Evolutionary conservation across 1,140 invertebrate species (phyloP).

Genomic region (Rhizoglyphus robini): DNA sequence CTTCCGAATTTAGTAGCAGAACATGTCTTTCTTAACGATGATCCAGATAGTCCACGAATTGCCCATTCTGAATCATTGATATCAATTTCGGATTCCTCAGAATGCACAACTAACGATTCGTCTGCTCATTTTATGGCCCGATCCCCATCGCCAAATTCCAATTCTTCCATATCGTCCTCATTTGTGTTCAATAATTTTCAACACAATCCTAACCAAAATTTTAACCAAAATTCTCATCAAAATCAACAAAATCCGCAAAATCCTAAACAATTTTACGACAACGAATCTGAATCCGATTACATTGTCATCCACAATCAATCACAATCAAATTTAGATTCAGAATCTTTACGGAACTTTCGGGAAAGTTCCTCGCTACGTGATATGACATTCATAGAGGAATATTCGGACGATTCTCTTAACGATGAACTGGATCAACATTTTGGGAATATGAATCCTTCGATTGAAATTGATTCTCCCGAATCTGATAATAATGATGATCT

Average conservation of each 20-base stretch:
- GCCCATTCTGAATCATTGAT: not conserved
- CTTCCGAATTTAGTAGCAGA: not conserved
- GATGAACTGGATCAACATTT: not conserved
- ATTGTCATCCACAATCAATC: not conserved
- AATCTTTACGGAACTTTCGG: not conserved
- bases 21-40: not conserved
- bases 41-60: not conserved
- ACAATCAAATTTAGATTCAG: not conserved
- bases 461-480: not conserved
- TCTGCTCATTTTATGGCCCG: not conserved
- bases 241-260: not conserved
- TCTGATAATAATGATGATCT: not conserved
- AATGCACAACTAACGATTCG: not conserved
- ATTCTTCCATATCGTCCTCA: not conserved
- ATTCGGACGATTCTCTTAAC: not conserved
- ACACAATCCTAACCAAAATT: no score
- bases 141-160: not conserved
- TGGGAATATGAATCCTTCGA: not conserved
- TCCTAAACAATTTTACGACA: not conserved
- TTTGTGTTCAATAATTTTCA: no score
- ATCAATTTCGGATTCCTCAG: not conserved
- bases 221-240: not conserved
- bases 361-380: no score
- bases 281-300: constrained; percentile 3
- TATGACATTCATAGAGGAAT: not conserved